Conservation (phyloP, 2,888 invertebrate species). For the Tiliacea aurago region DNA sequence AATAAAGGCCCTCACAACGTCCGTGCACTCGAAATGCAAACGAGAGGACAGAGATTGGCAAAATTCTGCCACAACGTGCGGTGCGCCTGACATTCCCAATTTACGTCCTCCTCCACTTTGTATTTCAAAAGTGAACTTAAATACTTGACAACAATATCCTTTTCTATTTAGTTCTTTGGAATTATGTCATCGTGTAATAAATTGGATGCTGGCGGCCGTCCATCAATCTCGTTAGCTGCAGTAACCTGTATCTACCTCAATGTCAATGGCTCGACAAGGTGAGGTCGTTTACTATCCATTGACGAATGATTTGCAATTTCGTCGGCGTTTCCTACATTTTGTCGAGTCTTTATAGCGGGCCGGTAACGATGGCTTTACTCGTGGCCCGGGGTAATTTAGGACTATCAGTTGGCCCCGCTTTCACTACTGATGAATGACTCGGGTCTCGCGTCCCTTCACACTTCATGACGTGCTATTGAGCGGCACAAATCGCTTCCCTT, state of each 20-base stretch:
- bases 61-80: constrained; percentile 72
- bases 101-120: constrained; percentile 51
- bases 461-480: constrained; percentile 77
- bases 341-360: constrained; percentile 68
- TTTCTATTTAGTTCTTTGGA: constrained; percentile 55
- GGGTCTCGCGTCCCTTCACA: constrained; percentile 77
- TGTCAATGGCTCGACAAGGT: constrained; percentile 76
- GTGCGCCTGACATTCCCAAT: constrained; percentile 64
- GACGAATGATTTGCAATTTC: constrained; percentile 82
- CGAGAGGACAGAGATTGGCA: constrained; percentile 78
- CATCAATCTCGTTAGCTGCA: constrained; percentile 72
- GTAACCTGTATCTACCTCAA: constrained; percentile 73
- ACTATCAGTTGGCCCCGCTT: constrained; percentile 82
- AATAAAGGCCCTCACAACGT: constrained; percentile 76
- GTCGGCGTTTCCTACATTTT: constrained; percentile 69
- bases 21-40: constrained; percentile 83
- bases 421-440: constrained; percentile 85
- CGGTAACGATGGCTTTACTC: constrained; percentile 74
- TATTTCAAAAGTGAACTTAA: constrained; percentile 36
- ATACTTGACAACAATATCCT: constrained; percentile 44
- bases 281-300: constrained; percentile 77
- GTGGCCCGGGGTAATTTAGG: constrained; percentile 82
- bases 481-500: constrained; percentile 84
- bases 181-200: constrained; percentile 62
- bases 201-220: constrained; percentile 57